Evolutionary conservation across 2,113 vertebrate genomes (phyloP), one percentile per base, ranked within the genome.

Genomic region (Poicephalus meyeri): DNA sequence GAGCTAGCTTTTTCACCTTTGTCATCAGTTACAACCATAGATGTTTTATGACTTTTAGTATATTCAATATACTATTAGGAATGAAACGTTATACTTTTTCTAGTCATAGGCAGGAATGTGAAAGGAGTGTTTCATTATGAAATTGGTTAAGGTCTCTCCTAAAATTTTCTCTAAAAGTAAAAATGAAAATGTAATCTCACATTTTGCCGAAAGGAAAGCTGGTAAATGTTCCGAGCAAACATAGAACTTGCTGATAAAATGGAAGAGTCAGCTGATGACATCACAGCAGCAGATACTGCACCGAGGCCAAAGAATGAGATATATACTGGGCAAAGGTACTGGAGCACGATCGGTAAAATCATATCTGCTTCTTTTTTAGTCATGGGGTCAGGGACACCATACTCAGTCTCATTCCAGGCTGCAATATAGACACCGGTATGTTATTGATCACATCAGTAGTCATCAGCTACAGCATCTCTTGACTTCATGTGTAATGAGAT

Each of bases 201-300:
- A 85, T 99, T 99, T 98, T 99, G 99, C 41, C 99, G 98, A 91
- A 99, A 99, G 47, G 99, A 99, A 50, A 99, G 98, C 76, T 99
- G 98, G 95, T 99, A 99, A 95, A 99, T 99, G 80, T 99, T 99
- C 72, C 99, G 98, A 58, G 99, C 99, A 96, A 99, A 99, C 99
- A 99, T 99, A 20, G 99, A 99, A 94, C 99, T 99, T 80, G 99
- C 99, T 68, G 99, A 99, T 82, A 99, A 98, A 94, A 99, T 99
- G 37, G 99, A 99, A 11, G 99, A 99, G 95, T 99, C 99, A 14
- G 99, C 99, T 33, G 99, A 99, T 3, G 99, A 99, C 99, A 99
- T 99, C 76, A 99, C 99, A 1, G 99, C 99, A 66, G 99, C 99
- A 29, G 99, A 99, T 55, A 99, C 99, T 0, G 99, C 99, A 2